A percentile compares a stretch with the other conserved stretches of the same genome.
Conservation (phyloP, 35 echinoderm and acorn worm species). For the Ophioderma brevispina region DNA sequence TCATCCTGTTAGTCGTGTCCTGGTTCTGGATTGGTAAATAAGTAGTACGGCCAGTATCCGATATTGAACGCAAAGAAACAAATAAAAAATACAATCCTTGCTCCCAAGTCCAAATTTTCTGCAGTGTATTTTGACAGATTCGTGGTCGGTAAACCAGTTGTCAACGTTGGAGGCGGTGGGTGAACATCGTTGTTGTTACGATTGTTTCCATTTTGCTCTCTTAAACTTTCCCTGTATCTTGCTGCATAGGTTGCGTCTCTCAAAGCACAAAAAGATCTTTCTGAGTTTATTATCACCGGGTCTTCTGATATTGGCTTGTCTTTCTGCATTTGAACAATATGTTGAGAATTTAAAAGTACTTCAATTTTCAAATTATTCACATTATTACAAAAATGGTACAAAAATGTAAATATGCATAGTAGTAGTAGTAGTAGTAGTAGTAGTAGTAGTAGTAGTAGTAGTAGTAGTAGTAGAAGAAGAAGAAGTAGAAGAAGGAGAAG, state of each 20-base stretch:
- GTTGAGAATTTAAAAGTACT: too few species aligned
- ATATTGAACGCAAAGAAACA: neutral
- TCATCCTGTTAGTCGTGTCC: too few species aligned
- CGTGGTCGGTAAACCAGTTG: neutral
- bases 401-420: neutral
- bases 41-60: conserved; percentile 1
- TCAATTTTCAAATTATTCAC: too few species aligned
- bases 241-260: neutral
- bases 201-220: neutral
- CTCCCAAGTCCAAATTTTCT: neutral
- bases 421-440: neutral
- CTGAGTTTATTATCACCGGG: neutral
- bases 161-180: neutral
- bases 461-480: neutral
- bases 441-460: neutral
- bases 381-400: neutral
- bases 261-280: neutral
- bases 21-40: neutral
- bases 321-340: neutral
- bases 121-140: neutral
- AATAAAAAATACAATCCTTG: neutral
- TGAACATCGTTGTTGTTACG: neutral
- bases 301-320: neutral
- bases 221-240: conserved; percentile 1
- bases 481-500: neutral